Evolutionary conservation across 2,888 invertebrate genomes (phyloP), one percentile per base, ranked within the genome.

Genomic region (Eudasyphora cyanicolor): DNA sequence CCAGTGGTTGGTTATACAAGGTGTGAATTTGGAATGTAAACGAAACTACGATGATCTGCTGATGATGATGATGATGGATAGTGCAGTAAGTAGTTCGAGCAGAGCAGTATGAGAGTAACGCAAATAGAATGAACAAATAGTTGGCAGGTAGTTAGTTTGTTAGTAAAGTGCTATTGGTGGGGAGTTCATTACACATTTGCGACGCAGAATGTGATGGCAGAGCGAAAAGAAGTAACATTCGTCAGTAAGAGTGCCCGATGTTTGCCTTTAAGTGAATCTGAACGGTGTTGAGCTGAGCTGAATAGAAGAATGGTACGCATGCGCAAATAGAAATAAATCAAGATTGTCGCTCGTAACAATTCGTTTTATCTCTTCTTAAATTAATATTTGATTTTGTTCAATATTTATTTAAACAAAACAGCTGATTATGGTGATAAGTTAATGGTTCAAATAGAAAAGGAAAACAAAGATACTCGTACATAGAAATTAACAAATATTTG

Each of bases 11-110:
- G n/a, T 60, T 67, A 24, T 42, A n/a, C 10, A 51, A 75, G 54
- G 77, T 83, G 83, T 77, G 75, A 83, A 83, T 77, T 70, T 54
- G 2, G 21, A 57, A 83, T 64, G 27, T 51, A 79, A 76, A 79
- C 24, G 62, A 42, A 24, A 54, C 32, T 45, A 45, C n/a, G n/a
- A 24, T 76, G 74, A 69, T n/a, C n/a, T n/a, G n/a, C n/a, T n/a
- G 14, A 57, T 38, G n/a, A 38, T 32, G 35, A 17, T 35, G 35
- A n/a, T 54, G 54, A 5, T 54, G 17, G 60, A n/a, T n/a, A n/a
- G 14, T 12, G 45, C 1, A 45, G 45, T n/a, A n/a, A 5, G 2
- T 57, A 14, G 27, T n/a, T n/a, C 7, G 32, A 60, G 6, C 17
- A 12, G 49, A 51, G n/a, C n/a, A 42, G 17, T 17, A 64, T 17